Conservation (phyloP, 2,888 invertebrate species). For the Sinotaia quadrata region DNA sequence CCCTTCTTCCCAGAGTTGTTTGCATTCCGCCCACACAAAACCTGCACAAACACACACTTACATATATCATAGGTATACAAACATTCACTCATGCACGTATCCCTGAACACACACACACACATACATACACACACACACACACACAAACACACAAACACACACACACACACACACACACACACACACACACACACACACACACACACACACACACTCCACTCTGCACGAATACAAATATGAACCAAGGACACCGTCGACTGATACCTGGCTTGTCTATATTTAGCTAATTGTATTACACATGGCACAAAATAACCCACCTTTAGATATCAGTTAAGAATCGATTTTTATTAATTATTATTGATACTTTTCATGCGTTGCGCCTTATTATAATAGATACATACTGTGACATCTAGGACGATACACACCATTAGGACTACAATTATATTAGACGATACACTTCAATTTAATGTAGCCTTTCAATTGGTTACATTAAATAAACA, state of each 20-base stretch:
- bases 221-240: neutral
- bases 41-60: slow-evolving; percentile 58
- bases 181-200: neutral
- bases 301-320: too few relatives aligned
- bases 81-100: neutral
- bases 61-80: neutral
- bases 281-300: neutral
- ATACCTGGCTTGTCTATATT: neutral
- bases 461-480: too few relatives aligned
- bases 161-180: neutral
- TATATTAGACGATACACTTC: too few relatives aligned
- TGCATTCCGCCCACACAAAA: slow-evolving; percentile 76
- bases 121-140: neutral
- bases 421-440: too few relatives aligned
- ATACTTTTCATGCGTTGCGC: too few relatives aligned
- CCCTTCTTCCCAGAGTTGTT: slow-evolving; percentile 77
- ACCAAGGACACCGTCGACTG: neutral
- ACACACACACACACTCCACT: neutral
- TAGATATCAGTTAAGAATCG: too few relatives aligned
- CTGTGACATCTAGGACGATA: too few relatives aligned
- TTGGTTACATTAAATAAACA: too few relatives aligned
- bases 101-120: neutral
- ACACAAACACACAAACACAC: neutral
- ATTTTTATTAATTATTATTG: too few relatives aligned
- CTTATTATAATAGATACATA: too few relatives aligned